A percentile compares a stretch with the other conserved stretches of the same genome.
phyloP scores from a whole-genome alignment of 2,797 vertebrate species.

The Salmo trutta region DNA sequence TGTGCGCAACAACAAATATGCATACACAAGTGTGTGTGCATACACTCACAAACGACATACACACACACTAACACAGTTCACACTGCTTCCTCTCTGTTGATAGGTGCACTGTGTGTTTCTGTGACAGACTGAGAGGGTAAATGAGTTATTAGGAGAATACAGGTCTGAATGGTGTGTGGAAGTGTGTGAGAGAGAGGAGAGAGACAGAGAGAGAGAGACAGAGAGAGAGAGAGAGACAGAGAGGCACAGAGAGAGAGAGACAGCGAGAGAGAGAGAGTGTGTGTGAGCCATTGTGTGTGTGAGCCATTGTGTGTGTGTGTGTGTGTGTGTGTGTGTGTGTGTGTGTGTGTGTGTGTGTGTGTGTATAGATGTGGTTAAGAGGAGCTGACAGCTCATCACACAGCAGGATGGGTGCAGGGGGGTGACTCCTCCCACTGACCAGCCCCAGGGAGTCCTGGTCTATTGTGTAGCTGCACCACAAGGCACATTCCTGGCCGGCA shows the following conservation, averaged over 20 bases:
- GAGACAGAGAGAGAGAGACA: constrained; percentile 3
- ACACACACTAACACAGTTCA: not conserved
- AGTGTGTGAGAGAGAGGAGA: not conserved
- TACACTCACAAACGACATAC: not conserved
- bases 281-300: not conserved
- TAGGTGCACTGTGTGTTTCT: not conserved
- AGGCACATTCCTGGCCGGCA: constrained; percentile 60
- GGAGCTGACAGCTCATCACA: constrained; percentile 73
- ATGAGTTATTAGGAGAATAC: not conserved
- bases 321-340: constrained; percentile 14
- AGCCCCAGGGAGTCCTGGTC: constrained; percentile 67
- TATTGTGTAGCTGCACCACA: constrained; percentile 65
- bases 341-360: constrained; percentile 10
- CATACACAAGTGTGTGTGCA: not conserved
- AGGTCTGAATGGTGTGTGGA: not conserved
- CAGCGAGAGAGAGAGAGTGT: not conserved
- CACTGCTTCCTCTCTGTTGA: not conserved
- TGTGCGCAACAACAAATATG: too few species aligned
- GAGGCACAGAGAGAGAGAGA: not conserved
- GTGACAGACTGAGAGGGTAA: constrained; percentile 1
- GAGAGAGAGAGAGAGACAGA: not conserved
- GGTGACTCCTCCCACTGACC: constrained; percentile 63
- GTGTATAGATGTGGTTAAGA: constrained; percentile 55
- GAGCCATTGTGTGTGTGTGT: not conserved
- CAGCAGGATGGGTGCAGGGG: constrained; percentile 66